phyloP scores from a whole-genome alignment of 2,888 invertebrate genomes.

The Ptychoptera contaminata region DNA sequence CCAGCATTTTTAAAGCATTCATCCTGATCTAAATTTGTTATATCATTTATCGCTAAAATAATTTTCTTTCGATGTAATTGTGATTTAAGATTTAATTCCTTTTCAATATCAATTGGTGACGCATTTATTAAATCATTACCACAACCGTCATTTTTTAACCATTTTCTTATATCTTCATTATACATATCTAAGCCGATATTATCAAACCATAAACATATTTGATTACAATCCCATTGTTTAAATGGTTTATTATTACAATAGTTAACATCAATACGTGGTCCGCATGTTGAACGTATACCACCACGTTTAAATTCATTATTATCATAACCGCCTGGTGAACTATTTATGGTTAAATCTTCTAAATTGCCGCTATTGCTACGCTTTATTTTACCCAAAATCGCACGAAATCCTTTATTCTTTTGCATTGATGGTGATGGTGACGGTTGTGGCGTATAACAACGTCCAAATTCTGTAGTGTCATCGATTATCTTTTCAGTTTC shows the following conservation, averaged over 20 bases:
- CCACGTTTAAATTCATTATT: conserved; percentile 50
- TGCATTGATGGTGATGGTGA: conserved; percentile 32
- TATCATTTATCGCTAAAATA: conserved; percentile 51
- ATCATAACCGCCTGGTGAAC: conserved; percentile 25
- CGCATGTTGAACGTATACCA: conserved; percentile 56
- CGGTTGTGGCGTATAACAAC: conserved; percentile 29
- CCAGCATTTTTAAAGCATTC: conserved; percentile 38
- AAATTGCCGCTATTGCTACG: conserved; percentile 54
- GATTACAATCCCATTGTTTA: conserved; percentile 63
- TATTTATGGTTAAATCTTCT: conserved; percentile 34
- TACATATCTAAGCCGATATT: conserved; percentile 53
- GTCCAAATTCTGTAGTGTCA: conserved; percentile 25
- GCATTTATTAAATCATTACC: conserved; percentile 60
- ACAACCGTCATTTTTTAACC: conserved; percentile 68
- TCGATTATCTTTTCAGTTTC: conserved; percentile 42
- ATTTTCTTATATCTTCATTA: conserved; percentile 59
- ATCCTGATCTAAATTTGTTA: conserved; percentile 33
- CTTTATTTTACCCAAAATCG: conserved; percentile 50
- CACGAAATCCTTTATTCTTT: conserved; percentile 44
- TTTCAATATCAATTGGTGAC: conserved; percentile 70
- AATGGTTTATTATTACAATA: conserved; percentile 41
- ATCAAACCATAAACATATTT: conserved; percentile 68
- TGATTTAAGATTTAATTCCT: conserved; percentile 70
- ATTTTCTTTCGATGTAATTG: conserved; percentile 87
- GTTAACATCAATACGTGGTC: conserved; percentile 49